phyloP scores from a whole-genome alignment of 2,113 vertebrate species.

The Cyphomyrus discorhynchus region DNA sequence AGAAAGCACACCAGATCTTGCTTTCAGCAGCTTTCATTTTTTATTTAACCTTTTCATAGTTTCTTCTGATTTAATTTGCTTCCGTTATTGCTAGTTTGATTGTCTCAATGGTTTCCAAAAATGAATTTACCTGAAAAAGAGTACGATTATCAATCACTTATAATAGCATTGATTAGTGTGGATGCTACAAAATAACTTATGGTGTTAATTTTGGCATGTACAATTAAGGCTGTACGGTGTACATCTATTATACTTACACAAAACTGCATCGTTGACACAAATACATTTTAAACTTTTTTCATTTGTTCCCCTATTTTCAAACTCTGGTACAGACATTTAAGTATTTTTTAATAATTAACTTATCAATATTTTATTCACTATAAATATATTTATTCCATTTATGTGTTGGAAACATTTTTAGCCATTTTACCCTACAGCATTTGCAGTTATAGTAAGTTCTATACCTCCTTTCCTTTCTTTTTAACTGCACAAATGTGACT shows the following conservation, averaged over 20 bases:
- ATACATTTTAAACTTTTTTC: not conserved
- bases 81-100: not conserved
- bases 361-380: conserved; percentile 20
- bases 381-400: not conserved
- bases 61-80: not conserved
- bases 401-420: conserved; percentile 10
- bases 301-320: not conserved
- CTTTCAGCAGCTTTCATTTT: not conserved
- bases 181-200: not conserved
- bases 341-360: not conserved
- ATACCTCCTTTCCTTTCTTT: conserved; percentile 35
- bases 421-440: conserved; percentile 30
- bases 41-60: not conserved
- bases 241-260: not conserved
- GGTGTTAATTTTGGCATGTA: not conserved
- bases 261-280: not conserved
- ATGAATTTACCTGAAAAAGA: not conserved
- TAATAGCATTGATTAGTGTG: not conserved
- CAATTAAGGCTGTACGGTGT: not conserved
- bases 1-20: not conserved
- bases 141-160: not conserved
- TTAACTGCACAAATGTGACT: conserved; percentile 36
- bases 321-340: not conserved
- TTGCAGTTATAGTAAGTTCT: conserved; percentile 29
- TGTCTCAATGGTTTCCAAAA: not conserved